Conservation (phyloP, 2,113 vertebrate species). For the Alosa alosa region DNA sequence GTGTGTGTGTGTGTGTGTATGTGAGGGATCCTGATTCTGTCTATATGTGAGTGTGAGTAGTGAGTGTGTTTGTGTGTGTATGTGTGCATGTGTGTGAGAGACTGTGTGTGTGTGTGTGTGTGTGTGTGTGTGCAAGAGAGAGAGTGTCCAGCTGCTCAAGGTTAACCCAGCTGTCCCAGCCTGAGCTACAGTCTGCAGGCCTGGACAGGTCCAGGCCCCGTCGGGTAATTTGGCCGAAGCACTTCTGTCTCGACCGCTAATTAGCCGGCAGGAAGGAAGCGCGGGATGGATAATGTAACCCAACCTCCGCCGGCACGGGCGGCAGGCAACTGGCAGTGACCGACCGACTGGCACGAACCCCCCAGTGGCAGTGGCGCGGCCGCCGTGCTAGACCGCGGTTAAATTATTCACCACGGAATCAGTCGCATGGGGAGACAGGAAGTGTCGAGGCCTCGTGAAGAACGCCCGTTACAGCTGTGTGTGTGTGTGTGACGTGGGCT, state of each 20-base stretch:
- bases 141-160: conserved; percentile 27
- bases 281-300: not conserved
- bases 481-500: not conserved
- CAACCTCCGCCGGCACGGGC: too few species aligned
- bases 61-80: too few species aligned
- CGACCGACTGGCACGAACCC: not conserved
- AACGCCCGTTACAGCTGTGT: not conserved
- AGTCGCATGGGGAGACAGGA: not conserved
- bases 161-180: too few species aligned
- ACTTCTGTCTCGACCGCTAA: not conserved
- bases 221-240: too few species aligned
- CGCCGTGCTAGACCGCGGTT: not conserved
- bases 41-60: too few species aligned
- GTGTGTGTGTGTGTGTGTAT: too few species aligned
- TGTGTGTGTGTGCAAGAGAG: conserved; percentile 14
- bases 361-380: not conserved
- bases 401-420: conserved; percentile 10
- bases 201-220: too few species aligned
- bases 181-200: too few species aligned
- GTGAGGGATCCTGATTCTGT: too few species aligned
- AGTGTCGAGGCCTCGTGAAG: not conserved
- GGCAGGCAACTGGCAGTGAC: not conserved
- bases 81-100: conserved; percentile 10
- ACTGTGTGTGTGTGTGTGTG: not conserved
- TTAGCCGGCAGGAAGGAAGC: not conserved